These are phyloP conservation scores for Alexandromys fortis DNA, from an alignment of 2,113 vertebrate genomes.

Conservation along the genomic window DNA sequence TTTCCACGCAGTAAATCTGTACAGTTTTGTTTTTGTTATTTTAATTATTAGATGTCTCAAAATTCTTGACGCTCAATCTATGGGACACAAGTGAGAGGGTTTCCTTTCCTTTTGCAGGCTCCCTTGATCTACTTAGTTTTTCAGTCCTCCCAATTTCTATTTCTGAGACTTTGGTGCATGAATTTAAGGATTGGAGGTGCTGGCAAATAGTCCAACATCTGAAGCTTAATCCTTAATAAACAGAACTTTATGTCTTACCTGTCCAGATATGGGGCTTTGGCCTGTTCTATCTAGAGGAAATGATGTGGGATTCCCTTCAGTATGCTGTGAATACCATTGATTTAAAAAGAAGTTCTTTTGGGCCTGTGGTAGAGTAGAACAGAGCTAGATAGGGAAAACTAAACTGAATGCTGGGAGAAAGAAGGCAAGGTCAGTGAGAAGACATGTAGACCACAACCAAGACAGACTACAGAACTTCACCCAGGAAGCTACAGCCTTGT, in stretches of 20 bases:
- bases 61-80: neutral
- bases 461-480: fast-evolving
- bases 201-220: neutral
- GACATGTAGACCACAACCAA: too few species aligned
- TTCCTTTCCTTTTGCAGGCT: neutral
- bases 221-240: too few species aligned
- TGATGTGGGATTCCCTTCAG: too few species aligned
- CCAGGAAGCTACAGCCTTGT: too few species aligned
- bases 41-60: neutral
- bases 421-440: too few species aligned
- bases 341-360: too few species aligned
- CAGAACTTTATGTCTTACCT: neutral
- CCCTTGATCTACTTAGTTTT: neutral
- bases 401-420: too few species aligned
- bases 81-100: too few species aligned
- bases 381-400: too few species aligned
- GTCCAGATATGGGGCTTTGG: neutral
- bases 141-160: neutral
- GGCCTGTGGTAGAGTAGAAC: too few species aligned
- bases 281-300: neutral
- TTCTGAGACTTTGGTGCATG: neutral
- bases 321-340: too few species aligned
- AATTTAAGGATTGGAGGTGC: neutral
- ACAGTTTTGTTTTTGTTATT: neutral
- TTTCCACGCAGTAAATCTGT: neutral